phyloP scores from a whole-genome alignment of 2,797 vertebrate genomes.

The Catamblyrhynchus diadema region DNA sequence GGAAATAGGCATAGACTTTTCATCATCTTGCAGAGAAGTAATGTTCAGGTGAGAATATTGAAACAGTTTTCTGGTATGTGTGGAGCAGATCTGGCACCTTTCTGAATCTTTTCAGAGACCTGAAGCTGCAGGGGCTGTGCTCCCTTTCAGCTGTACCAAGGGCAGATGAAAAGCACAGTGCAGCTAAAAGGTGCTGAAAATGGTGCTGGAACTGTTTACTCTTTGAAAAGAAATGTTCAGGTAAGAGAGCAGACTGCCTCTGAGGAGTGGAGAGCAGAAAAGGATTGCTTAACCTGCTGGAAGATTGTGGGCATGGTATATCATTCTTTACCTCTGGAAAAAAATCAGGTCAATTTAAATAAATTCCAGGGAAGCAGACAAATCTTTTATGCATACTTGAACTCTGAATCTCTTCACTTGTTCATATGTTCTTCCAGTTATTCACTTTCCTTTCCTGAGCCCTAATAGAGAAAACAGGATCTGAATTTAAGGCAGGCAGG shows the following conservation, averaged over 20 bases:
- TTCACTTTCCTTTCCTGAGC: not conserved
- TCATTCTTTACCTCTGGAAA: not conserved
- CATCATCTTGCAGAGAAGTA: not conserved
- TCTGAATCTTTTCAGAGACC: not conserved
- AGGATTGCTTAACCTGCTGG: not conserved
- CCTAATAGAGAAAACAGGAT: not conserved
- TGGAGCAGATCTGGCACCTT: not conserved
- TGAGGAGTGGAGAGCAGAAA: not conserved
- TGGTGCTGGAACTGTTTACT: not conserved
- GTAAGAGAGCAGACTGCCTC: not conserved
- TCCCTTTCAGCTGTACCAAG: not conserved
- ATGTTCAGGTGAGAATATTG: not conserved
- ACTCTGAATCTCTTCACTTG: not conserved
- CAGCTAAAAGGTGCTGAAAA: not conserved
- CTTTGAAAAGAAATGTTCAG: not conserved
- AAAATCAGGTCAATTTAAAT: not conserved
- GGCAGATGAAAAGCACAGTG: not conserved
- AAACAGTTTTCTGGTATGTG: not conserved
- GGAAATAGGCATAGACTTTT: not conserved
- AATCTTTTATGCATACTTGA: not conserved
- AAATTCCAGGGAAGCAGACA: not conserved
- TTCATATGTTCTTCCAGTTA: not conserved
- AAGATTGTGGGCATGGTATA: not conserved
- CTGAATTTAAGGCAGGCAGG: not conserved
- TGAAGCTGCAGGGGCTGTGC: not conserved